Conservation (phyloP, 2,797 vertebrate species). For the Babyrousa celebensis region DNA sequence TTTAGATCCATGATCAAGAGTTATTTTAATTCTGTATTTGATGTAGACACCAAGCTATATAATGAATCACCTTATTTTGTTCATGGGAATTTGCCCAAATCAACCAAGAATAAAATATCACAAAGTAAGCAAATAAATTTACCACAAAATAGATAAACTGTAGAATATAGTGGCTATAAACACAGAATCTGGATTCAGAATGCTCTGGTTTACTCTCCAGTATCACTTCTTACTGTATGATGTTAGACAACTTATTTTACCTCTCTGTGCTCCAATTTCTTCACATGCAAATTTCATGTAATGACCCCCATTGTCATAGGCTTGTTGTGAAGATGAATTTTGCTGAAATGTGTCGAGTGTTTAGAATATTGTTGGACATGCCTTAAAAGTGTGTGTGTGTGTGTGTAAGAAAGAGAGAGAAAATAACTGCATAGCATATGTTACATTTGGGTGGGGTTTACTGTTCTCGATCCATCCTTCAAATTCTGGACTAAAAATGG, state of each 20-base stretch:
- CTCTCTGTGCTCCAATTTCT: neutral
- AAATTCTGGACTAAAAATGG: neutral
- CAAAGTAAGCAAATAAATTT: neutral
- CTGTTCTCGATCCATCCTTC: neutral
- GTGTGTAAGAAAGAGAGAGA: no score
- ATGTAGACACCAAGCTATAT: neutral
- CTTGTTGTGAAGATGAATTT: neutral
- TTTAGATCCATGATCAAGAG: neutral
- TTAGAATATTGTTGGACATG: neutral
- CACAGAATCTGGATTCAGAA: neutral
- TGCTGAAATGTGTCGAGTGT: neutral
- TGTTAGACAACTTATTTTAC: neutral
- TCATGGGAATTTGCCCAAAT: neutral
- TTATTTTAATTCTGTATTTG: conserved; percentile 42
- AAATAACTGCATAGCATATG: neutral
- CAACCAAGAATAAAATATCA: neutral
- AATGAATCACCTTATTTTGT: neutral
- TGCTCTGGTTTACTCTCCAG: neutral
- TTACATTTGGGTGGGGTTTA: neutral
- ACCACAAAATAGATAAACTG: neutral
- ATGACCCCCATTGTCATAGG: neutral
- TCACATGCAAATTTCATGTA: neutral
- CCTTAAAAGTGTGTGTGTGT: neutral
- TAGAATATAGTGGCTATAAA: neutral
- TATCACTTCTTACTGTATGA: neutral